Conservation (phyloP, 2,888 invertebrate genomes). For the Idaea biselata region DNA sequence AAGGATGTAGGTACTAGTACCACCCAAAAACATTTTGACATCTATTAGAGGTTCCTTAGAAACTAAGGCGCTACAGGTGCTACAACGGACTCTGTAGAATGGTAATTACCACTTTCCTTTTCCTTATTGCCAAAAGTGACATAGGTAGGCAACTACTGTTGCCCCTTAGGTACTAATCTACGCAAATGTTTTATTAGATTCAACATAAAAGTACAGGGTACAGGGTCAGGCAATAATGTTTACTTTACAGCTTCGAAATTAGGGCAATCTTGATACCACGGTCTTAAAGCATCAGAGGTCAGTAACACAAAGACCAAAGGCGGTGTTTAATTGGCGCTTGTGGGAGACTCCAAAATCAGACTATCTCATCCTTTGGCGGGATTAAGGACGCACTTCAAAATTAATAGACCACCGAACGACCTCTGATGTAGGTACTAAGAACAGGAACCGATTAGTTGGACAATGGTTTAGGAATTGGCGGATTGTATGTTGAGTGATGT, state of each 20-base stretch:
- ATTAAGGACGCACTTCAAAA: conserved; percentile 21
- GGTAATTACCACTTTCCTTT: too few relatives aligned
- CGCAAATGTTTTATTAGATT: too few relatives aligned
- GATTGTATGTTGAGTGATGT: conserved; percentile 12
- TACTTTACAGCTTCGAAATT: not conserved
- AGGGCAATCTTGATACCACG: not conserved
- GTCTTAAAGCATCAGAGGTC: conserved; percentile 10
- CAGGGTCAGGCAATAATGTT: not conserved
- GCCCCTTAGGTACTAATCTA: too few relatives aligned
- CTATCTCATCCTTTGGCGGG: conserved; percentile 20
- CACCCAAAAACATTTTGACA: too few relatives aligned
- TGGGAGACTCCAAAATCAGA: conserved; percentile 15
- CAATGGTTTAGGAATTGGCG: conserved; percentile 25
- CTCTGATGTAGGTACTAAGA: conserved; percentile 23
- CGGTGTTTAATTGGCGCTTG: conserved; percentile 9
- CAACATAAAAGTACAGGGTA: too few relatives aligned
- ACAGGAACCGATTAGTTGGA: conserved; percentile 31
- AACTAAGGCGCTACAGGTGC: too few relatives aligned
- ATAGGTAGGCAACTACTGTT: too few relatives aligned
- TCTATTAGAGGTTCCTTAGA: too few relatives aligned
- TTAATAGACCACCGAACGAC: conserved; percentile 24
- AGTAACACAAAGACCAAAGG: conserved; percentile 8
- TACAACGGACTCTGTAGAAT: too few relatives aligned
- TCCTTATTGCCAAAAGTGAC: too few relatives aligned
- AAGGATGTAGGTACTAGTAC: not conserved